Evolutionary conservation across 2,797 vertebrate genomes (phyloP).

Genomic region (Sebastes minor): DNA sequence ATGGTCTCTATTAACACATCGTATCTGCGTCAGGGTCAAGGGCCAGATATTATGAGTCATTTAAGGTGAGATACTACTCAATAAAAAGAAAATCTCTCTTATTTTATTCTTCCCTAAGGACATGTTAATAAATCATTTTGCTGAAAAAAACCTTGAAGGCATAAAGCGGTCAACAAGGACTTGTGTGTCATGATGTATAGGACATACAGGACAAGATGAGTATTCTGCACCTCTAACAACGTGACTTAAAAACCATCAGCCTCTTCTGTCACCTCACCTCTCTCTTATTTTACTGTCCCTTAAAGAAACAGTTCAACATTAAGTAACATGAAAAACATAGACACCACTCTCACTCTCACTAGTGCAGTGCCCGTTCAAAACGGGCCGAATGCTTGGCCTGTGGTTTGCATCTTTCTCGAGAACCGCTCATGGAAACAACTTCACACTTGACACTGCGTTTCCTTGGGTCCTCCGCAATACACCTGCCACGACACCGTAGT

Average conservation of each 20-base stretch:
- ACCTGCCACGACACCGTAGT: no score
- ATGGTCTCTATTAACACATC: background rate
- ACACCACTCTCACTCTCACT: background rate
- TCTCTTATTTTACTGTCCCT: background rate
- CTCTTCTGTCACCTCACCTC: background rate
- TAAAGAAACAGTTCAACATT: background rate
- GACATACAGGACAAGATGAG: background rate
- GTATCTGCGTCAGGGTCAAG: conserved; percentile 15
- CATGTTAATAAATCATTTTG: conserved; percentile 10
- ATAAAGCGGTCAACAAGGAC: background rate
- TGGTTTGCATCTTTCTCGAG: no score
- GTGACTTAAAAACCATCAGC: background rate
- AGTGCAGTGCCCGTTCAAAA: no score
- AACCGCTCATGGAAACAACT: no score
- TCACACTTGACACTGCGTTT: no score
- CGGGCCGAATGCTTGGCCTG: no score
- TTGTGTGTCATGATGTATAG: background rate
- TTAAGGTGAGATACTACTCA: background rate
- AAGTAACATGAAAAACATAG: background rate
- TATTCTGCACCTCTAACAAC: background rate
- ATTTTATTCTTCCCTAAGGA: background rate
- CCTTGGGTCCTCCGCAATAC: no score
- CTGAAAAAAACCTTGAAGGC: background rate
- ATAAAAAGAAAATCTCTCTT: background rate
- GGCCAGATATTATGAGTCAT: background rate